Percentiles rank a stretch among this genome's conserved stretches.
Evolutionary conservation across 2,113 vertebrate genomes (phyloP).

Genomic region (Cochlearius cochlearius): DNA sequence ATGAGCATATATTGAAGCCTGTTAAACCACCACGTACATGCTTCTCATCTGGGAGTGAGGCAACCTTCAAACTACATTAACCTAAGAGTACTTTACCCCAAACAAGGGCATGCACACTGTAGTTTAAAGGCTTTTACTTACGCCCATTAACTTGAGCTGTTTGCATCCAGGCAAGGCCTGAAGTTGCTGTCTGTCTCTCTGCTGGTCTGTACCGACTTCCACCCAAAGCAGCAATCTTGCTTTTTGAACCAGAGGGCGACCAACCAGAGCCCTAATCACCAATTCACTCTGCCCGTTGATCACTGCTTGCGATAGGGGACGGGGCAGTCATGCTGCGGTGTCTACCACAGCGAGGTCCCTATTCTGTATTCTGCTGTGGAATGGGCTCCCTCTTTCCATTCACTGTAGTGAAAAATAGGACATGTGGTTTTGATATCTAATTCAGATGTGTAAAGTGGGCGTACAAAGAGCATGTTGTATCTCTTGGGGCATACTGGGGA

Average conservation of each 20-base stretch:
- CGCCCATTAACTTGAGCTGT: background rate
- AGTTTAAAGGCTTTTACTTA: conserved; percentile 33
- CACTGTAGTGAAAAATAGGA: background rate
- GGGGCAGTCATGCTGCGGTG: background rate
- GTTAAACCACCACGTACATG: conserved; percentile 10
- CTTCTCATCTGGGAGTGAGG: background rate
- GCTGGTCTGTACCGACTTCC: background rate
- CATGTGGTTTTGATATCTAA: background rate
- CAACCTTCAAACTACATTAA: conserved; percentile 52
- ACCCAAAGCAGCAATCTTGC: background rate
- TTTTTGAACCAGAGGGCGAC: background rate
- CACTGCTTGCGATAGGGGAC: rapidly evolving
- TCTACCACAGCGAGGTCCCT: background rate
- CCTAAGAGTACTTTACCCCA: conserved; percentile 1
- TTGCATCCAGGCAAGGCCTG: background rate
- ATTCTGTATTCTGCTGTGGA: background rate
- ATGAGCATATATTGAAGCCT: conserved; percentile 2
- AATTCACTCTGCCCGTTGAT: rapidly evolving
- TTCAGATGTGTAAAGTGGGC: background rate
- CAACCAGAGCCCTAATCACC: background rate
- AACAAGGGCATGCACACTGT: background rate
- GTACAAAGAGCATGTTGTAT: background rate
- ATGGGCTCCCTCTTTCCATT: background rate
- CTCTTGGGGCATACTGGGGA: background rate
- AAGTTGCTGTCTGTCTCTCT: background rate